A percentile compares a stretch with the other conserved stretches of the same genome.
Conservation (phyloP, 2,113 vertebrate genomes). For the Zeus faber region DNA sequence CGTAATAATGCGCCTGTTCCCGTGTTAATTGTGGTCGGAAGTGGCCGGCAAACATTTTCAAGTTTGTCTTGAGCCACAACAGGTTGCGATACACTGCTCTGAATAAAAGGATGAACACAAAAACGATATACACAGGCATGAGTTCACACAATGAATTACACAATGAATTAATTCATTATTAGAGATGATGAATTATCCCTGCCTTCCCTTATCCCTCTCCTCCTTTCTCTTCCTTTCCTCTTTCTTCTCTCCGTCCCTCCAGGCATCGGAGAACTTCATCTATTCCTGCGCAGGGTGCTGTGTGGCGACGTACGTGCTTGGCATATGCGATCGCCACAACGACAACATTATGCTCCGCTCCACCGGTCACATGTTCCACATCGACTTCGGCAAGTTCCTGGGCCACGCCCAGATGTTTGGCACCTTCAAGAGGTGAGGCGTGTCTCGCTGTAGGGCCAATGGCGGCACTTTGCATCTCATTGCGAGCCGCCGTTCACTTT, state of each 20-base stretch:
- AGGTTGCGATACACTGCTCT: too few species aligned
- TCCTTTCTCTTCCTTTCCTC: background rate
- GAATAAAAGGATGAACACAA: too few species aligned
- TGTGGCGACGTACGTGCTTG: slow-evolving; percentile 94
- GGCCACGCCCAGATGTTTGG: slow-evolving; percentile 99
- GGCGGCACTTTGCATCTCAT: too few species aligned
- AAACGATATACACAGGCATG: too few species aligned
- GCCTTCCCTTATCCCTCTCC: background rate
- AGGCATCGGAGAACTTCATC: slow-evolving; percentile 99
- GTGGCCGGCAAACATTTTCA: too few species aligned
- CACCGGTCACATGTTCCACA: slow-evolving; percentile 98
- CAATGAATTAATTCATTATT: too few species aligned
- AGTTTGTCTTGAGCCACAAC: too few species aligned
- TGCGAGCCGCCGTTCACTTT: too few species aligned
- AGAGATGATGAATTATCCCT: too few species aligned
- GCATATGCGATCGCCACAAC: slow-evolving; percentile 97
- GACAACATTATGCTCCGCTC: slow-evolving; percentile 98
- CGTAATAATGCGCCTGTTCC: too few species aligned
- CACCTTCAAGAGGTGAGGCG: slow-evolving; percentile 90
- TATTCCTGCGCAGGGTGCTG: slow-evolving; percentile 98
- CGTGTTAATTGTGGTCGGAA: too few species aligned
- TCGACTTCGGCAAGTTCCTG: slow-evolving; percentile 97
- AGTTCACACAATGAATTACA: too few species aligned
- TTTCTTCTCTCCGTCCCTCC: slow-evolving; percentile 4
- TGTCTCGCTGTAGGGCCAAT: background rate